Base-by-base conservation (phyloP, 2,797 vertebrate species). In the Brachyalestes nurse region DNA sequence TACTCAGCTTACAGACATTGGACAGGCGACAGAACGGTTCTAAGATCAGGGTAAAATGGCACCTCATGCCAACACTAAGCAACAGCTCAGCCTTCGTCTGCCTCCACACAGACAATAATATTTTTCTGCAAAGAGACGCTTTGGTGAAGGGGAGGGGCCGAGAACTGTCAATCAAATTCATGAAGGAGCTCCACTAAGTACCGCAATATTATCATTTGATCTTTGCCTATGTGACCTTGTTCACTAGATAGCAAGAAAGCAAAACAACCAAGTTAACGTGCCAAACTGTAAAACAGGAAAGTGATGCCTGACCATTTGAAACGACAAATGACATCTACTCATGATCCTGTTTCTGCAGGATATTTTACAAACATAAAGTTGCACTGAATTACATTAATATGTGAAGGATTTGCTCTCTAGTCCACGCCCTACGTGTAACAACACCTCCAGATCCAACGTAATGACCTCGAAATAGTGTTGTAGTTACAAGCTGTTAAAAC, bases 181-280 rank as follows among this genome's bases (percentile, higher is more conserved):
- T 73, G 79, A 57, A 66, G 77, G 77, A 69, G 80, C 51, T 83
- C 78, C 64, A 78, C 75, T 79, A 83, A 82, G 76, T 86, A 79
- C 85, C 74, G 83, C 85, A 88, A 87, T 78, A 70, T 84, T 79
- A 55, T 84, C 72, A 28, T 78, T 65, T 82, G 38, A 72, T 85
- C 74, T 81, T 58, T 75, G 42, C 75, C 66, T 75, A 72, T 53
- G 58, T 83, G 86, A 85, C 80, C 79, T 82, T 86, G 73, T 82
- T 87, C 79, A 49, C 61, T 79, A 65, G n/a, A 58, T 45, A 61
- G 10, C 23, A 23, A 60, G n/a, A 12, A 57, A 2, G 60, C 17
- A 5, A 38, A 40, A 65, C 77, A 77, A 42, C 69, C 34, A 34
- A 34, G 34, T 72, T 75, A 73, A 70, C 40, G 45, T 51, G 28